phyloP scores from a whole-genome alignment of 2,888 invertebrate genomes.

The Drosophila paramelanica region DNA sequence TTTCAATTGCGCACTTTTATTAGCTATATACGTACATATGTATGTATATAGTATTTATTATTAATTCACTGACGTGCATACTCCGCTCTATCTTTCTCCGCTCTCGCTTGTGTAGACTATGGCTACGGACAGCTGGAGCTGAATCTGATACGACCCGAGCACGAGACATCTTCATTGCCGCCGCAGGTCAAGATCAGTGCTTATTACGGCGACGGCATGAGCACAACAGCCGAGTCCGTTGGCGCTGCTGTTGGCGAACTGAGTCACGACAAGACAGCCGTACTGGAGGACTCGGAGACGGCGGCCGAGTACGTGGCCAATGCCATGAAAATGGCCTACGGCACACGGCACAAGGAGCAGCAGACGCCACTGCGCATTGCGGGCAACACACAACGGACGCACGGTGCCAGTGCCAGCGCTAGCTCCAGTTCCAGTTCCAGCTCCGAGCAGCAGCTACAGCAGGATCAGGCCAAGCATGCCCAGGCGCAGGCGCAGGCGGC shows the following conservation, averaged over 20 bases:
- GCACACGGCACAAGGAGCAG: conserved; percentile 67
- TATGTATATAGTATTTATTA: no score
- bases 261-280: conserved; percentile 37
- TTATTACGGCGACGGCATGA: conserved; percentile 41
- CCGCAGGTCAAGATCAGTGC: conserved; percentile 51
- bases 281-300: conserved; percentile 80
- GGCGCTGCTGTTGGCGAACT: conserved; percentile 18
- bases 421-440: conserved; percentile 2
- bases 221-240: conserved; percentile 46
- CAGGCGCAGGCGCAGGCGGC: conserved; percentile 57
- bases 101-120: conserved; percentile 55
- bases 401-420: conserved; percentile 5
- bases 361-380: conserved; percentile 34
- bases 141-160: conserved; percentile 82
- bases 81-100: neutral
- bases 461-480: conserved; percentile 41
- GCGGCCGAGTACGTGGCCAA: conserved; percentile 84
- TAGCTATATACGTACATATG: neutral
- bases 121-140: conserved; percentile 78
- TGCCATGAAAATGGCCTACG: conserved; percentile 83
- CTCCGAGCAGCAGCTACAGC: conserved; percentile 26
- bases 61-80: neutral
- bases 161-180: conserved; percentile 51
- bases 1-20: neutral
- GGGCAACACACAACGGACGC: conserved; percentile 39